Evolutionary conservation across 2,113 vertebrate genomes (phyloP), one percentile per base, ranked within the genome.

Genomic region (Indri indri): DNA sequence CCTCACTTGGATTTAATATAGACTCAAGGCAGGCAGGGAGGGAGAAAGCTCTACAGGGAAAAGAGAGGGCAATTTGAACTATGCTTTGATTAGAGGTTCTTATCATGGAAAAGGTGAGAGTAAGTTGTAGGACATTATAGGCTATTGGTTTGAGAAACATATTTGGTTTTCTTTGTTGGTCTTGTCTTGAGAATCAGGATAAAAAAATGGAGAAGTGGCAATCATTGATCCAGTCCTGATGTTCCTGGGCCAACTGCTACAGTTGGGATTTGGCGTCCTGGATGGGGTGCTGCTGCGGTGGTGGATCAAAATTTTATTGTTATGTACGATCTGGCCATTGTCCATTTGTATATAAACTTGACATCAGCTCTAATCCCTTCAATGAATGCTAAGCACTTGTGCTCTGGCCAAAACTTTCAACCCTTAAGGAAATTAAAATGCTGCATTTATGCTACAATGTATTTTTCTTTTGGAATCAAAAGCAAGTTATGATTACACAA

Each of bases 391-490:
- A 37, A 94, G 20, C 37, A 50, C 5, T 37, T 84, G 63, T 14
- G 70, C 22, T 68, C 22, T 57, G 22, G 94, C 17, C 52, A 66
- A 95, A 71, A 47, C 8, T 3, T 77, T 79, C 40, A 79, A 8
- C 30, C 23, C 68, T 87, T 16, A 37, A 63, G 34, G 57, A 6
- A 81, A 82, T 32, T 42, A 30, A 76, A 42, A 87, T 34, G 10
- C 27, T 87, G 18, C 11, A 4, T 92, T 25, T 61, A 65, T 45
- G 18, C 9, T 20, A 77, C 89, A 68, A 81, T 42, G 20, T 10
- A 37, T 77, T 87, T 84, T 90, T 86, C 71, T 45, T 47, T 59
- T 91, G 27, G 22, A 95, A 18, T n/a, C 52, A 47, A 94, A 90
- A 32, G 5, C 4, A 37, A 61, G 20, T 50, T 68, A 12, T 37